phyloP scores from a whole-genome alignment of 1,140 invertebrate species.

The Macrostomum lignano region DNA sequence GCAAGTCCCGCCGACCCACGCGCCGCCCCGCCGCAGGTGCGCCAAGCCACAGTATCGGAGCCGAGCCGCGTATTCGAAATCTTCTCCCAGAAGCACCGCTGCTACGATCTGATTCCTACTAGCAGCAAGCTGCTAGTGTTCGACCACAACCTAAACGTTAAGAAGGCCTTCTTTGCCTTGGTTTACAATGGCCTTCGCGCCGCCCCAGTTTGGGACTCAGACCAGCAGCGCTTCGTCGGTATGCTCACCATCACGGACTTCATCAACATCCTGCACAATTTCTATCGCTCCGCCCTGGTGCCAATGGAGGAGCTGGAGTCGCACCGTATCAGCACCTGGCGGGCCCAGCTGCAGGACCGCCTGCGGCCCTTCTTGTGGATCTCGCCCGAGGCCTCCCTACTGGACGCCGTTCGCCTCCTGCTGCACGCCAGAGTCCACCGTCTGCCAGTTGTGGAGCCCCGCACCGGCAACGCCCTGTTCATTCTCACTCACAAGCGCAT shows the following conservation, averaged over 20 bases:
- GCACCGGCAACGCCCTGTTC: slow-evolving; percentile 82
- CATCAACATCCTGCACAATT: slow-evolving; percentile 70
- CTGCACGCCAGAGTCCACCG: slow-evolving; percentile 46
- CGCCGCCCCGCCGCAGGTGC: too few relatives aligned
- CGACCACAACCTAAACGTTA: slow-evolving; percentile 62
- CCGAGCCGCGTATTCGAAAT: too few relatives aligned
- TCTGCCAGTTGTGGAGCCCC: slow-evolving; percentile 64
- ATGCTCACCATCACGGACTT: slow-evolving; percentile 99
- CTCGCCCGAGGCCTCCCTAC: slow-evolving; percentile 33
- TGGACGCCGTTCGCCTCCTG: slow-evolving; percentile 49
- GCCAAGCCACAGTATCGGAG: too few relatives aligned
- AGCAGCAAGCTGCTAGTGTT: slow-evolving; percentile 85
- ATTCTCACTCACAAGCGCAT: slow-evolving; percentile 96
- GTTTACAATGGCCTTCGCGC: slow-evolving; percentile 95
- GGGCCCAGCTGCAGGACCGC: slow-evolving; percentile 16
- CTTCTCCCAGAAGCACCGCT: slow-evolving; percentile 88
- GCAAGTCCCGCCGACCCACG: too few relatives aligned
- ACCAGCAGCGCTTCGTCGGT: slow-evolving; percentile 53
- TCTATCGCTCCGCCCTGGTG: slow-evolving; percentile 57
- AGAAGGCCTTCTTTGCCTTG: slow-evolving; percentile 91
- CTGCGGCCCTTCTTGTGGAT: slow-evolving; percentile 20
- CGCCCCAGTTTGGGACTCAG: slow-evolving; percentile 80
- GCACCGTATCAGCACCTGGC: slow-evolving; percentile 39
- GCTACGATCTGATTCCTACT: slow-evolving; percentile 82
- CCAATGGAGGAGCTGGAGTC: slow-evolving; percentile 68